A percentile compares a stretch with the other conserved stretches of the same genome.
These are phyloP conservation scores for Goniozus legneri DNA, from an alignment of 1,140 invertebrate species.

Conservation along the genomic window DNA sequence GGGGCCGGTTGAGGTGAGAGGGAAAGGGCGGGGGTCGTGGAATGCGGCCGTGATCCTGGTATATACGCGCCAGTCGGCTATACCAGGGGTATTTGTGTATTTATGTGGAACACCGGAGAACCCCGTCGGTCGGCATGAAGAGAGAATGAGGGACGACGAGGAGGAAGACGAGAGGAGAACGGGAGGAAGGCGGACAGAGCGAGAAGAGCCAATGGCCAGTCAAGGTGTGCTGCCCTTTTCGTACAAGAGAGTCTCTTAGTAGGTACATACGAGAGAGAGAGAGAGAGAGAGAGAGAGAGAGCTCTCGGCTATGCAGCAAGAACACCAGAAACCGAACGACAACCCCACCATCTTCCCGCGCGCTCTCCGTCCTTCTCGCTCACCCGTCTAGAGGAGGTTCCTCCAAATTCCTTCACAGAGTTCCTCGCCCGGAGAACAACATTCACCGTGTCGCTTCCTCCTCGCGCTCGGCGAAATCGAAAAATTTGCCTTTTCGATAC, in stretches of 20 bases:
- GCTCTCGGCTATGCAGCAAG: slow-evolving; percentile 47
- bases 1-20: slow-evolving; percentile 16
- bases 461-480: no score
- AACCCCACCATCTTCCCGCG: slow-evolving; percentile 19
- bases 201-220: slow-evolving; percentile 48
- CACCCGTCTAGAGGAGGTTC: slow-evolving; percentile 16
- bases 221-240: slow-evolving; percentile 51
- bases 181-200: slow-evolving; percentile 17
- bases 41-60: slow-evolving; percentile 49
- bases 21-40: slow-evolving; percentile 37
- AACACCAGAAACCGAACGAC: slow-evolving; percentile 44
- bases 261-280: slow-evolving; percentile 14
- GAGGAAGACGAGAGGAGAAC: slow-evolving; percentile 11
- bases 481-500: no score
- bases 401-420: slow-evolving; percentile 36
- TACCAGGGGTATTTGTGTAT: slow-evolving; percentile 50
- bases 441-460: slow-evolving; percentile 9
- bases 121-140: slow-evolving; percentile 9
- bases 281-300: slow-evolving; percentile 13
- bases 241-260: slow-evolving; percentile 29
- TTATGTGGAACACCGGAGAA: slow-evolving; percentile 49
- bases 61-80: slow-evolving; percentile 35
- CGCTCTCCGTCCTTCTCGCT: slow-evolving; percentile 2
- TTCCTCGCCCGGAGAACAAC: slow-evolving; percentile 21
- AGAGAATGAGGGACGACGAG: slow-evolving; percentile 5